Evolutionary conservation across 2,888 invertebrate species (phyloP).

Genomic region (Acrocera orbiculus): DNA sequence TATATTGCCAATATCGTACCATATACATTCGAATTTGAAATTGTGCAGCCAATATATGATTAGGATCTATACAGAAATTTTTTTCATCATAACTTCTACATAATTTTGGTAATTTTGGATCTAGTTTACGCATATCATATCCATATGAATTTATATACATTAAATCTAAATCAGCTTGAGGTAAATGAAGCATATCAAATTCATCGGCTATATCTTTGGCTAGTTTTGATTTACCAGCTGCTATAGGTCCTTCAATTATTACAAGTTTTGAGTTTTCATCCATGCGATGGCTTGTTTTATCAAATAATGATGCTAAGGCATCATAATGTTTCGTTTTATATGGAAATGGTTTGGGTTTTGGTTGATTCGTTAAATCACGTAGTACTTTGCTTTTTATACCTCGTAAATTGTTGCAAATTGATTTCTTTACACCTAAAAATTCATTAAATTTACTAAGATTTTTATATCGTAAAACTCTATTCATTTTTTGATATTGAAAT

Average conservation of each 20-base stretch:
- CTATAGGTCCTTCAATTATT: slow-evolving; percentile 79
- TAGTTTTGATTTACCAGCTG: slow-evolving; percentile 63
- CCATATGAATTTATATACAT: slow-evolving; percentile 62
- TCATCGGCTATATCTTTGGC: slow-evolving; percentile 69
- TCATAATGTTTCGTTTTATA: slow-evolving; percentile 47
- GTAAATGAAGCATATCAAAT: slow-evolving; percentile 71
- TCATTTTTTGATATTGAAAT: no score
- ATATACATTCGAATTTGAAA: slow-evolving; percentile 59
- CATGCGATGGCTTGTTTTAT: slow-evolving; percentile 45
- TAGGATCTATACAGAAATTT: slow-evolving; percentile 56
- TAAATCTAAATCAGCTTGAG: slow-evolving; percentile 53
- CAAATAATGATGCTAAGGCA: slow-evolving; percentile 34
- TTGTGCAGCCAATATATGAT: slow-evolving; percentile 40
- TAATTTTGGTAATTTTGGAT: slow-evolving; percentile 48
- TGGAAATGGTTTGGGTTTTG: slow-evolving; percentile 57
- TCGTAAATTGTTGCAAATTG: no score
- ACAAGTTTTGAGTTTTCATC: slow-evolving; percentile 69
- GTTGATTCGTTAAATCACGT: no score
- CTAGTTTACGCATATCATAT: slow-evolving; percentile 57
- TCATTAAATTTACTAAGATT: no score
- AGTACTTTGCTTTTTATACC: no score
- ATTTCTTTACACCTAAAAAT: no score
- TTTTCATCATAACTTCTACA: slow-evolving; percentile 57
- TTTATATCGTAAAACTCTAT: no score
- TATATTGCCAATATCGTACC: slow-evolving; percentile 47